Evolutionary conservation across 2,888 invertebrate genomes (phyloP), one percentile per base, ranked within the genome.

Genomic region (Ellobium chinense): DNA sequence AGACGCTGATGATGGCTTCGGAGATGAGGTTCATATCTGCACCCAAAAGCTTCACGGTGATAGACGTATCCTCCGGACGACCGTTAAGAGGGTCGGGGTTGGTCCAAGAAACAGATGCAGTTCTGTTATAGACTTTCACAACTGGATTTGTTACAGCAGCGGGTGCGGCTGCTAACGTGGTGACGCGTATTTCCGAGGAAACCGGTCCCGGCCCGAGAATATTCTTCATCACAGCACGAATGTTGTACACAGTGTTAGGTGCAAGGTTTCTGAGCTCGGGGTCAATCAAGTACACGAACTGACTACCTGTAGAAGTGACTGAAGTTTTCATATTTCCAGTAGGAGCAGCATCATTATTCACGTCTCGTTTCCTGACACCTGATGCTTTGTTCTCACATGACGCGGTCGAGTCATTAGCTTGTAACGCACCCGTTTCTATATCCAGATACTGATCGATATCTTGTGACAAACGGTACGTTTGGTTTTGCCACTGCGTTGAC

Each of bases 1-100:
- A 5, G 21, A 56, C 69, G 12, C 62, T 36, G n/a, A 78, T 27
- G 21, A 29, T 29, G 14, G 46, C 34, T 46, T 29, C 31, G 14
- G 29, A 9, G 34, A 75, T 31, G 18, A 46, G 1, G 31, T 36
- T 72, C 3, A 12, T 29, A 34, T 1, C 39, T 12, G 29, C 29
- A 12, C 21, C 31, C n/a, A 37, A 46, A 31, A 79, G 34, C 24
- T 60, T n/a, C 2, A 73, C 73, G 9, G 54, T 65, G 24, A 79
- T 65, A 5, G 9, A 14, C 18, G 69, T 69, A 21, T 73, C 65
- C 29, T 36, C 63, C 21, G 65, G 65, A 1, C 31, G 36, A 27
- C 79, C 79, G 37, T 73, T 73, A 7, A 79, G 65, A 18, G 63
- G 63, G 12, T 73, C 73, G 1, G 79, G 79, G 7, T 65, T 34